These are phyloP conservation scores for Lerista edwardsae DNA, from an alignment of 2,797 vertebrate genomes.

Conservation along the genomic window DNA sequence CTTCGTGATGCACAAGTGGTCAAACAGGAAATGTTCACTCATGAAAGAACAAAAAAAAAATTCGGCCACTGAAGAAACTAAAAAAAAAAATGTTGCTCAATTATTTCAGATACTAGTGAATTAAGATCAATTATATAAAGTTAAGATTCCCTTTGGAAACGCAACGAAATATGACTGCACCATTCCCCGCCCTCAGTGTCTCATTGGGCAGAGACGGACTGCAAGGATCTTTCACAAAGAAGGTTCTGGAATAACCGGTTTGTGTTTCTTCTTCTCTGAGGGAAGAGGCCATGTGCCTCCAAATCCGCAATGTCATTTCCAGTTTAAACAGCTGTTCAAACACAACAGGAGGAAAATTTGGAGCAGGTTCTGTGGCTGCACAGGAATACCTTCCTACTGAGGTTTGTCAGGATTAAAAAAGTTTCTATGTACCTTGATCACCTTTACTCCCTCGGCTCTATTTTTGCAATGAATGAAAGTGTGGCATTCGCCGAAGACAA, in stretches of 20 bases:
- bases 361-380: constrained; percentile 40
- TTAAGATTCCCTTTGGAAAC: not conserved
- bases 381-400: constrained; percentile 2
- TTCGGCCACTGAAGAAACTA: not conserved
- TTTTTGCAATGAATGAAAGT: not conserved
- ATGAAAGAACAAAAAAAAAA: not conserved
- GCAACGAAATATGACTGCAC: not conserved
- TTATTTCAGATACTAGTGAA: not conserved
- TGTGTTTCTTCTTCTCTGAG: constrained; percentile 27
- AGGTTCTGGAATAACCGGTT: not conserved
- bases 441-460: constrained; percentile 6
- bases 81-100: not conserved
- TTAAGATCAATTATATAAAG: not conserved
- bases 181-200: constrained; percentile 9
- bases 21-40: no score
- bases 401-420: constrained; percentile 1
- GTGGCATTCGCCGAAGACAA: not conserved
- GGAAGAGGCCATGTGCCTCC: constrained; percentile 59
- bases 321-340: constrained; percentile 65
- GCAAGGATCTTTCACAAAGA: constrained; percentile 24
- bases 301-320: constrained; percentile 52
- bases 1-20: not conserved
- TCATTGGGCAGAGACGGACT: not conserved
- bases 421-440: not conserved
- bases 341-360: constrained; percentile 25